Evolutionary conservation across 1,140 invertebrate species (phyloP).

Genomic region (Meloidogyne hapla): DNA sequence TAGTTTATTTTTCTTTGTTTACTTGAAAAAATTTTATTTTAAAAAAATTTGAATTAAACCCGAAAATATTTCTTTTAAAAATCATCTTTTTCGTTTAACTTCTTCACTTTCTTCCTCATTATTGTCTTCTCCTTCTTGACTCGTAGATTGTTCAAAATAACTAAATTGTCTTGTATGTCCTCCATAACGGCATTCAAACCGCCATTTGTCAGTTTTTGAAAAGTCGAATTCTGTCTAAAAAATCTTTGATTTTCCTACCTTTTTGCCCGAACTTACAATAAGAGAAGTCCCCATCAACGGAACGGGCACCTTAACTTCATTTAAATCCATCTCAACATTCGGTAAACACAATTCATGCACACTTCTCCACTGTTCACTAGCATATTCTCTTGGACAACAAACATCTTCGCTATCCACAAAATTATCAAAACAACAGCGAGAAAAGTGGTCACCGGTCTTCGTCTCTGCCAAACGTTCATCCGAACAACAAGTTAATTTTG

Average conservation of each 20-base stretch:
- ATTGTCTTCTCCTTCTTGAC: conserved; percentile 22
- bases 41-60: not conserved
- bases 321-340: conserved; percentile 57
- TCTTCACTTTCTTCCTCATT: conserved; percentile 14
- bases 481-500: conserved; percentile 56
- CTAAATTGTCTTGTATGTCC: conserved; percentile 48
- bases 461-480: conserved; percentile 48
- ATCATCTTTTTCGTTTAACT: not conserved
- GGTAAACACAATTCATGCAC: conserved; percentile 61
- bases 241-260: not conserved
- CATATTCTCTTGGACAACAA: conserved; percentile 51
- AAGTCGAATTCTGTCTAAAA: conserved; percentile 50
- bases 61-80: not conserved
- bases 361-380: conserved; percentile 49
- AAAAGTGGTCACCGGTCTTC: conserved; percentile 51
- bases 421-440: conserved; percentile 52
- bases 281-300: conserved; percentile 31
- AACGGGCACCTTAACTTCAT: conserved; percentile 46
- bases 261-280: conserved; percentile 8
- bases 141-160: conserved; percentile 41
- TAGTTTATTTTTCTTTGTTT: no score
- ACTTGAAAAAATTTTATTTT: no score
- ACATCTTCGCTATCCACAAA: conserved; percentile 55
- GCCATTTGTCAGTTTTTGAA: conserved; percentile 54
- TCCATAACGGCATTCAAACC: conserved; percentile 56